Base-by-base conservation (phyloP, 35 echinoderm and acorn worm species). In the Anneissia japonica region DNA sequence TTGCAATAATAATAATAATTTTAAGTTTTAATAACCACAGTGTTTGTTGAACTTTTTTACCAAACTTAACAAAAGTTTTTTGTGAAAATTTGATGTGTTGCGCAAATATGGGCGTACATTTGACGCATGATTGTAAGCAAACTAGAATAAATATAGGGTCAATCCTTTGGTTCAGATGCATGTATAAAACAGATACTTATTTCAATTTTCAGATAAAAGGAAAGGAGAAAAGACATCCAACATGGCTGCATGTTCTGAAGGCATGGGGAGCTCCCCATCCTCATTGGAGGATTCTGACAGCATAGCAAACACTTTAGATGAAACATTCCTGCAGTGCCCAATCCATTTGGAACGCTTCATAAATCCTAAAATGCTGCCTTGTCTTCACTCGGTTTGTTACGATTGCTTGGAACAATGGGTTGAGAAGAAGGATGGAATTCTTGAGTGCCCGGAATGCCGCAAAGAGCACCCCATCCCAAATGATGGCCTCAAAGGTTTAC, bases 341-440 rank as follows among this genome's bases (percentile, higher is more conserved):
- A 85, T 93, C 46, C 87, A 89, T 46, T 77, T 93, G 26, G 91
- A 89, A 43, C 72, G 89, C 19, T 72, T 88, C 30, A 21, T 80
- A 33, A 72, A 74, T 26, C 82, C 91, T 16, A 93, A 93, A 77
- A 93, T 87, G 7, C 84, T 93, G 28, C 82, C 87, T 0, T 93
- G 91, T 41, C 87, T 89, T 51, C 91, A 93, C 43, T 83, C 88
- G 10, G 74, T 93, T 30, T 93, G 91, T 86, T 83, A 77, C 45
- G 87, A 89, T 4, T 93, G 91, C 56, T 74, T 93, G 16, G 82
- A 37, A 36, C 26, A 81, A 34, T 93, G 91, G 91, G 81, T 89
- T 11, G 76, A 72, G 0, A 85, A 79, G n/a, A 81, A 76, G 28
- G 30, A 89, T 19, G 87, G 83, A 3, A n/a, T 82, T 34, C 84